phyloP scores from a whole-genome alignment of 2,113 vertebrate species.

The Hypomesus transpacificus region DNA sequence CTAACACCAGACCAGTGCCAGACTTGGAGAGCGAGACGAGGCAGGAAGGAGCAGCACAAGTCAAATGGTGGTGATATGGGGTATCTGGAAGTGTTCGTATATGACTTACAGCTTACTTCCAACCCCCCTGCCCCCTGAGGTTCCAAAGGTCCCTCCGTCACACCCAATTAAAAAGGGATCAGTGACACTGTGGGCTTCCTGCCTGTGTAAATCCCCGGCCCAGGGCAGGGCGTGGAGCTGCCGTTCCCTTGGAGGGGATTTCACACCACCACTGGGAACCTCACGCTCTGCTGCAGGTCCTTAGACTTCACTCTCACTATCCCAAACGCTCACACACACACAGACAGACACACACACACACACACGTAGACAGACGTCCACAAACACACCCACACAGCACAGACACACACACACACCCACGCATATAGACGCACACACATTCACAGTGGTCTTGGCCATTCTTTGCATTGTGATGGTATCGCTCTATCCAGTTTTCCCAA shows the following conservation, averaged over 20 bases:
- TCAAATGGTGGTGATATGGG: neutral
- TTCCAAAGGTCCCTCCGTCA: conserved; percentile 60
- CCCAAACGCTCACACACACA: neutral
- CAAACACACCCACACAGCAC: conserved; percentile 5
- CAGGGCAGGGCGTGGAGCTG: conserved; percentile 49
- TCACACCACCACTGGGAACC: conserved; percentile 35
- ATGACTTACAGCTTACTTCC: neutral
- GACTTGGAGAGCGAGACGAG: neutral
- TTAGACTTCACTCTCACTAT: neutral
- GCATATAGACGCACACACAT: neutral
- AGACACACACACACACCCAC: neutral
- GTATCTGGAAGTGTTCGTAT: neutral
- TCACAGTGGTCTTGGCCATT: no score
- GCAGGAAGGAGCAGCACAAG: neutral
- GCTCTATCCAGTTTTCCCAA: no score
- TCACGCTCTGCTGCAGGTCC: conserved; percentile 33
- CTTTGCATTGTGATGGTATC: no score
- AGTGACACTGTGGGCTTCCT: conserved; percentile 53
- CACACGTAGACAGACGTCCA: no score
- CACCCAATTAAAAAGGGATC: conserved; percentile 67
- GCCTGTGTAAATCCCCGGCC: conserved; percentile 69
- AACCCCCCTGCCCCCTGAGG: neutral
- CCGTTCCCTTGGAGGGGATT: conserved; percentile 53
- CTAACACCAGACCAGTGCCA: neutral
- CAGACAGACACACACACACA: neutral